These are phyloP conservation scores for Patella ulyssiponensis DNA, from an alignment of 2,888 invertebrate genomes.

Conservation along the genomic window DNA sequence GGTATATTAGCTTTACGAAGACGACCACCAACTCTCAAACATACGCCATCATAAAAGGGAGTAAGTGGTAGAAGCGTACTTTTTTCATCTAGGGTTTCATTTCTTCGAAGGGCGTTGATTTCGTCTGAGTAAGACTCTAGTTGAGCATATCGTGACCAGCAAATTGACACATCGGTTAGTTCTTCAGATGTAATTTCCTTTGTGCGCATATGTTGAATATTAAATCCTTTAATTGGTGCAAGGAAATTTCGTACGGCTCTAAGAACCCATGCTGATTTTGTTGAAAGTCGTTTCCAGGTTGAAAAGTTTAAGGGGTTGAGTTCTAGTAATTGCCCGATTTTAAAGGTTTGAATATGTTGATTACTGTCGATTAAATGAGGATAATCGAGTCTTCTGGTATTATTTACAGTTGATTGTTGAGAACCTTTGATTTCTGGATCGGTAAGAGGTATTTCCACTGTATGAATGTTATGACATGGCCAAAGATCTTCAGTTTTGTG, in stretches of 20 bases:
- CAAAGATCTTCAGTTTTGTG: not conserved
- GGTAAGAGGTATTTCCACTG: not conserved
- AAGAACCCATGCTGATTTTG: constrained; percentile 4
- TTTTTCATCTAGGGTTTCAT: too few species aligned
- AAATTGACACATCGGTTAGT: too few species aligned
- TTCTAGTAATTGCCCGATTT: too few species aligned
- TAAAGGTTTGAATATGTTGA: too few species aligned
- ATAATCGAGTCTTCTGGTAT: not conserved
- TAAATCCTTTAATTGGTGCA: not conserved
- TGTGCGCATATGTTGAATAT: not conserved
- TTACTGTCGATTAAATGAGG: too few species aligned
- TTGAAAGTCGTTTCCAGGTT: not conserved
- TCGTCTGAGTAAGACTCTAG: too few species aligned
- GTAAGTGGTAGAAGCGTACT: too few species aligned
- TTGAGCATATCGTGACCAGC: too few species aligned
- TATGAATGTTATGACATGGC: not conserved
- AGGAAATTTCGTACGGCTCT: constrained; percentile 11
- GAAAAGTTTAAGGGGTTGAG: constrained; percentile 5
- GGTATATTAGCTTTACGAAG: constrained; percentile 28
- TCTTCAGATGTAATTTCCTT: too few species aligned
- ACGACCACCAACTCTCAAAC: constrained; percentile 37
- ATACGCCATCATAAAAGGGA: constrained; percentile 18
- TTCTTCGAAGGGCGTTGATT: too few species aligned
- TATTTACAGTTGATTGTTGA: not conserved
- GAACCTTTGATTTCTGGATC: not conserved